Base-by-base conservation (phyloP, 92 coral and sea anemone genomes). In the Metridium senile region DNA sequence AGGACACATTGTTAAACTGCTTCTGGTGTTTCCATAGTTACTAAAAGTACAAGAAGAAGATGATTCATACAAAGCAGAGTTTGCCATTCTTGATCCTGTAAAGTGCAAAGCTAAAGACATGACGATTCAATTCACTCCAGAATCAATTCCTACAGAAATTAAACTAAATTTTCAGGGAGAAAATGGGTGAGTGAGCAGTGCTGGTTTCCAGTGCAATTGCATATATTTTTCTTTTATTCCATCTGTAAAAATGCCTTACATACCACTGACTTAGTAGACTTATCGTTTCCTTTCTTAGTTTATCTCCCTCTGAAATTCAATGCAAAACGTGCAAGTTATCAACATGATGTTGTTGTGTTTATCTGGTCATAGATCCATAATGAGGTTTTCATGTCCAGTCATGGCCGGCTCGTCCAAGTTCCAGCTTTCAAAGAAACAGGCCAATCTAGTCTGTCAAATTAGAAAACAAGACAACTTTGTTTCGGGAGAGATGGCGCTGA, bases 331-430 rank as follows among this genome's bases (percentile, higher is more conserved):
- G 13, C 49, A 4, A 39, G 13, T 13, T 6, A 39, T 6, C 49
- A 39, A 13, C 49, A 39, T 39, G 49, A 13, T 39, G 6, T 29
- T 59, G 32, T 59, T 59, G 66, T 59, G 9, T 59, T 26, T 10
- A 23, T 22, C 32, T 26, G 4, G 17, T 26, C 18, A 1, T 59
- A 65, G 58, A 65, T 68, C 73, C 54, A 43, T 8, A 22, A 34
- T 82, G 65, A 26, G 46, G n/a, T 82, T 82, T 61, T 82, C 86
- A 31, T 82, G 86, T 56, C 20, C 76, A 25, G 76, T 75, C 64
- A 69, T 53, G 34, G 20, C 59, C 21, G 61, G 65, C 34, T 65
- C 76, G 1, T 75, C 86, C 1, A 82, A 74, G 70, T 75, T 82
- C 71, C 81, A 75, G 57, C 67, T 82, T 29, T 82, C 86, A 11